Conservation (phyloP, 2,113 vertebrate genomes). For the Alethe castanea region DNA sequence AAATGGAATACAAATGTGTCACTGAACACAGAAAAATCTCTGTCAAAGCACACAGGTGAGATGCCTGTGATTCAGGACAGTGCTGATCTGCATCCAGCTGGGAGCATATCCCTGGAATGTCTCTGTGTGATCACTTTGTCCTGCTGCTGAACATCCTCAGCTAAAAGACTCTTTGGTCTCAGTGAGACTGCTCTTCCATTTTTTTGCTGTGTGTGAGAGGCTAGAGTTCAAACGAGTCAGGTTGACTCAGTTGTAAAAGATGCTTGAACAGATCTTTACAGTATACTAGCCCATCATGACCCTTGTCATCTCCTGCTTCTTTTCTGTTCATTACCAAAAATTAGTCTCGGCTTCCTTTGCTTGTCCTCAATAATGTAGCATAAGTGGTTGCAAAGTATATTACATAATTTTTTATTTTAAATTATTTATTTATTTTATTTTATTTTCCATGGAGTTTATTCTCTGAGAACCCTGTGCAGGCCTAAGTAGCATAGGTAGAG, state of each 20-base stretch:
- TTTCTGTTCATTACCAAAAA: neutral
- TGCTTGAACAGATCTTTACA: neutral
- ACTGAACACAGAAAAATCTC: neutral
- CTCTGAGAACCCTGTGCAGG: neutral
- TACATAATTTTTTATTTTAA: neutral
- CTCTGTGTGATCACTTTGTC: neutral
- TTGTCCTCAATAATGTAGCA: neutral
- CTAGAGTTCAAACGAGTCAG: neutral
- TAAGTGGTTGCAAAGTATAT: neutral
- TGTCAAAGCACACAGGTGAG: neutral
- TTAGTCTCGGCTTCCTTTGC: neutral
- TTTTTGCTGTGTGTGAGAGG: neutral
- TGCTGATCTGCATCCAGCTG: neutral
- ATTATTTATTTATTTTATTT: neutral
- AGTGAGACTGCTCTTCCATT: neutral
- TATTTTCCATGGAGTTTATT: neutral
- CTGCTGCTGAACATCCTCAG: neutral
- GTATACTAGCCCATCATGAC: neutral
- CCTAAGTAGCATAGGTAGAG: neutral
- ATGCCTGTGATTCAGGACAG: neutral
- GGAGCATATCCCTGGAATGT: neutral
- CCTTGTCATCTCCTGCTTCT: neutral
- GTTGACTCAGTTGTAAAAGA: neutral
- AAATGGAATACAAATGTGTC: neutral
- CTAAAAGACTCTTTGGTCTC: neutral